Base-by-base conservation (phyloP, 2,888 invertebrate species). In the Noctua pronuba region DNA sequence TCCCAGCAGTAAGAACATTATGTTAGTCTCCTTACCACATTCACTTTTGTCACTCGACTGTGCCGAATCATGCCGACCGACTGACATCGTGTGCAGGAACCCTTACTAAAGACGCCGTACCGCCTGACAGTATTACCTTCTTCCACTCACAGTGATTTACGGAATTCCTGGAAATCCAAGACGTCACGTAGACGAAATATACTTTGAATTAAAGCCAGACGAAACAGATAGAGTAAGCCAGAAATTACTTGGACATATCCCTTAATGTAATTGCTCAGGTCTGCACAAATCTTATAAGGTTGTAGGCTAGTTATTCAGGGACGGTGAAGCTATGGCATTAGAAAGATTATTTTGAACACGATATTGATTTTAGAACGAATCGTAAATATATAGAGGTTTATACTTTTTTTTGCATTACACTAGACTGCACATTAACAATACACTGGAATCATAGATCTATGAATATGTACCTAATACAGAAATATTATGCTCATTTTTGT, bases 111-210 rank as follows among this genome's bases (percentile, higher is more conserved):
- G 65, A 18, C n/a, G 11, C 41, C 41, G 41, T 60, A 60, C 46
- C 55, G 58, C 35, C 67, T 46, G 73, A 21, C 60, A 28, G n/a
- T 70, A 41, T 71, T 60, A 73, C 68, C n/a, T 6, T 73, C 46
- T 72, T 67, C 72, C 66, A 49, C 77, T 75, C 72, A 55, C 65
- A 60, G 58, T 68, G 65, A 84, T 79, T 84, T 79, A 68, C 77
- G 73, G 44, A 71, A 81, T 77, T 81, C 73, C 73, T 62, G 41
- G 46, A 69, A 80, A 79, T 71, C 77, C 68, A 55, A 73, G 52
- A 69, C 64, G 77, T 77, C 82, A 84, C 79, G 82, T 82, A 78
- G 62, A 77, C 80, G 65, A 77, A 85, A 79, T 80, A 77, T 73
- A 80, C 65, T 76, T 81, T 28, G 77, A 70, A 80, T 78, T 77